These are phyloP conservation scores for Hylomyscus alleni DNA, from an alignment of 2,797 vertebrate genomes.

Conservation along the genomic window DNA sequence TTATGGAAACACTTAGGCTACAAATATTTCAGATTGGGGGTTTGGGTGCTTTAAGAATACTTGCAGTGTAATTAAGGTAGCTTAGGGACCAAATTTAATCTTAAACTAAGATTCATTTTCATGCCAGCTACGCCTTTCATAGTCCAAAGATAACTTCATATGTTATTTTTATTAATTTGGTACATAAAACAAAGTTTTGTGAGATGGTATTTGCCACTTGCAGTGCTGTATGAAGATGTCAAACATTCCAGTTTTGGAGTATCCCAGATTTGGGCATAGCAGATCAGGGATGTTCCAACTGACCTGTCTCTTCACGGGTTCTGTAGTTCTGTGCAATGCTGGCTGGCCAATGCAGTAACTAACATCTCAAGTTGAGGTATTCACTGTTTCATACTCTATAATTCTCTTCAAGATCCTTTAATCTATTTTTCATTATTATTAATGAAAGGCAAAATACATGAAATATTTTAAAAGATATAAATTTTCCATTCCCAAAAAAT, in stretches of 20 bases:
- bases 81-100: background rate
- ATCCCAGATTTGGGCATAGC: background rate
- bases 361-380: background rate
- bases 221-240: accelerated
- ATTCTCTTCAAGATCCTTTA: background rate
- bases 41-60: background rate
- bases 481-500: background rate
- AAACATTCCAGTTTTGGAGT: background rate
- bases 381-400: no score
- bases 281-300: background rate
- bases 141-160: background rate
- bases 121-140: background rate
- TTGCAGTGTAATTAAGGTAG: background rate
- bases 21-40: background rate
- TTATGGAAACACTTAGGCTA: background rate
- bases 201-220: background rate
- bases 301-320: background rate
- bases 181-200: background rate
- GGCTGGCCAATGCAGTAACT: background rate
- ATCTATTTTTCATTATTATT: constrained; percentile 20
- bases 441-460: constrained; percentile 9
- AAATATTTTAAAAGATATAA: background rate
- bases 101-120: background rate
- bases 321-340: background rate
- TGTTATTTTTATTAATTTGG: background rate